Base-by-base conservation (phyloP, 2,888 invertebrate genomes). In the Mellilla xanthometata region DNA sequence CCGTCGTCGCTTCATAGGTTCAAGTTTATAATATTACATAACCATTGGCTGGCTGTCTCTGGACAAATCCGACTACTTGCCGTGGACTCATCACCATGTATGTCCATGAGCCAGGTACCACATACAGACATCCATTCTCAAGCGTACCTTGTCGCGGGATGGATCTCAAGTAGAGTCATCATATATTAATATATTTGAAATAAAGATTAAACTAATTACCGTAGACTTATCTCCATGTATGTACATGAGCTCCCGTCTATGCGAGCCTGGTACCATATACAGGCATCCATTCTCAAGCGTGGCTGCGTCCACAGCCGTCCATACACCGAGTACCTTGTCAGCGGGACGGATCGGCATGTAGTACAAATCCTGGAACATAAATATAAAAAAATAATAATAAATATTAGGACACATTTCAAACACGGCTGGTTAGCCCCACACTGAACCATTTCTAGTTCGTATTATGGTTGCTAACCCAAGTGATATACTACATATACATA, bases 271-370 rank as follows among this genome's bases (percentile, higher is more conserved):
- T 9, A 95, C 67, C 0, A 95, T 95, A 58, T 93, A 94, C 8
- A 97, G 91, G 62, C 96, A 96, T 1, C 97, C 97, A 74, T 97
- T 97, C 26, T 92, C 90, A n/a, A 86, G 71, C 47, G 91, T 90
- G 2, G 95, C 93, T 35, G 83, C 88, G 78, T 97, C 96, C 85
- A 97, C 93, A 0, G 97, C 97, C 0, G 97, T 97, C 97, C 97
- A 97, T 0, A 94, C 86, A 11, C 95, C 96, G 0, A 95, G 93
- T 38, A 97, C 94, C 52, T 90, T 86, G 54, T 96, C 91, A 0
- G 94, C 94, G 0, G 96, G 96, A 23, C 96, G 92, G 77, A 96
- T 94, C 7, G 96, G 96, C 73, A 97, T 96, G 79, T 97, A 97
- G 75, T 95, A 94, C 22, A 97, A 76, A 72, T 97, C 97, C 93